phyloP scores from a whole-genome alignment of 2,888 invertebrate genomes.

The Cosmopolites sordidus region DNA sequence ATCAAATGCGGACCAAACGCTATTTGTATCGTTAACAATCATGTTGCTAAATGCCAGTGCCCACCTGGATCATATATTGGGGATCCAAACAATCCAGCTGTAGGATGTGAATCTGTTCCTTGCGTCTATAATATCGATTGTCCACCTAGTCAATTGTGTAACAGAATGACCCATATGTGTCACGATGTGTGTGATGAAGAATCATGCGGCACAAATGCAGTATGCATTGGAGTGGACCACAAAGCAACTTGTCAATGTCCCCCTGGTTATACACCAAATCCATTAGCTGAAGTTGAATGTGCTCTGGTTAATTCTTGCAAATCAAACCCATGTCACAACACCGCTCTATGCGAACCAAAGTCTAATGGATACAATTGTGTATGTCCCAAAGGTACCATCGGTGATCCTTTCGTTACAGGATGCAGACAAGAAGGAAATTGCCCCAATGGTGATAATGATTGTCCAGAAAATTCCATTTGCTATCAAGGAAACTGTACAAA shows the following conservation, averaged over 20 bases:
- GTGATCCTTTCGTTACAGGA: conserved; percentile 71
- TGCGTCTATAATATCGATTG: conserved; percentile 86
- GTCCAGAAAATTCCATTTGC: conserved; percentile 71
- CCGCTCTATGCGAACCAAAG: conserved; percentile 71
- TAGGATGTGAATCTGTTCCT: conserved; percentile 75
- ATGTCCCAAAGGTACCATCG: conserved; percentile 71
- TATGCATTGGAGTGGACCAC: conserved; percentile 83
- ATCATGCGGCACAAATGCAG: conserved; percentile 81
- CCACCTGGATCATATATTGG: conserved; percentile 83
- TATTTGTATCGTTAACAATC: conserved; percentile 83
- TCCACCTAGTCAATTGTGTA: conserved; percentile 72
- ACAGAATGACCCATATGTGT: conserved; percentile 78
- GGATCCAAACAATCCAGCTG: conserved; percentile 71
- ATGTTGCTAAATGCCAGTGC: conserved; percentile 84
- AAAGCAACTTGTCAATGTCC: conserved; percentile 81
- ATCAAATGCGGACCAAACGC: conserved; percentile 81
- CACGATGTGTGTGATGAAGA: conserved; percentile 75
- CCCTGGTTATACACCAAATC: conserved; percentile 75
- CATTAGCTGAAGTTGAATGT: conserved; percentile 80
- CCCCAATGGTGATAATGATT: conserved; percentile 66
- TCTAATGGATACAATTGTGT: conserved; percentile 67
- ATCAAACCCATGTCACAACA: conserved; percentile 75
- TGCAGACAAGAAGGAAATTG: conserved; percentile 77
- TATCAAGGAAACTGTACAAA: conserved; percentile 68
- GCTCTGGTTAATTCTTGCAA: conserved; percentile 66